Conservation (phyloP, 1,140 invertebrate genomes). For the Philopotamus ludificatus region DNA sequence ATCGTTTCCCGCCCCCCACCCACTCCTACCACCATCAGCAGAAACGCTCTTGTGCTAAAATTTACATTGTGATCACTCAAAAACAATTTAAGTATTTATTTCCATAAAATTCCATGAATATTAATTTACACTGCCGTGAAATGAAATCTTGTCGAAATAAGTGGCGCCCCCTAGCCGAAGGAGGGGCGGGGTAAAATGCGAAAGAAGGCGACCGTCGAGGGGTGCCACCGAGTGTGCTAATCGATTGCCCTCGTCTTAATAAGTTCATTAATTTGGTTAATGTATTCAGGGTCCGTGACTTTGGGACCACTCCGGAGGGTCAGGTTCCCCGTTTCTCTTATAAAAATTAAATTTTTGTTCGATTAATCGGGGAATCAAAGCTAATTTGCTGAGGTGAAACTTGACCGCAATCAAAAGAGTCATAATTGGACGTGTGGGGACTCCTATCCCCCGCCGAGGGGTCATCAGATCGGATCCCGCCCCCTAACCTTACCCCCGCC, state of each 20-base stretch:
- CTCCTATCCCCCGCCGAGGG: background rate
- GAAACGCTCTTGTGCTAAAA: conserved; percentile 1
- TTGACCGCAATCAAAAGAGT: conserved; percentile 20
- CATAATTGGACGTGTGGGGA: conserved; percentile 5
- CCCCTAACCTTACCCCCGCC: too few relatives aligned
- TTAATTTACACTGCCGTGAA: background rate
- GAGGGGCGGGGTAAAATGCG: background rate
- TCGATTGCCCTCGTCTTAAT: conserved; percentile 1
- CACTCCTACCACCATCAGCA: too few relatives aligned
- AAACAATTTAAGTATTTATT: background rate
- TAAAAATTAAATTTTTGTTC: too few relatives aligned
- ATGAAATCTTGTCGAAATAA: background rate
- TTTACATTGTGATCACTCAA: background rate
- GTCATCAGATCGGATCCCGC: background rate
- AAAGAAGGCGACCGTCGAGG: too few relatives aligned
- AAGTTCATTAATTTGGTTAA: background rate
- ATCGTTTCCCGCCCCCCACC: too few relatives aligned
- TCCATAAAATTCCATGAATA: background rate
- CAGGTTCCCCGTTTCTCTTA: too few relatives aligned
- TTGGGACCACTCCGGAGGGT: too few relatives aligned
- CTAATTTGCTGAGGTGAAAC: conserved; percentile 5
- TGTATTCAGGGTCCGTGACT: background rate
- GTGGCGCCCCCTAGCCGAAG: background rate
- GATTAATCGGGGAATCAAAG: background rate
- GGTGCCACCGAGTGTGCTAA: background rate